Conservation (phyloP, 2,797 vertebrate genomes). For the Parauchenoglanis ngamensis region DNA sequence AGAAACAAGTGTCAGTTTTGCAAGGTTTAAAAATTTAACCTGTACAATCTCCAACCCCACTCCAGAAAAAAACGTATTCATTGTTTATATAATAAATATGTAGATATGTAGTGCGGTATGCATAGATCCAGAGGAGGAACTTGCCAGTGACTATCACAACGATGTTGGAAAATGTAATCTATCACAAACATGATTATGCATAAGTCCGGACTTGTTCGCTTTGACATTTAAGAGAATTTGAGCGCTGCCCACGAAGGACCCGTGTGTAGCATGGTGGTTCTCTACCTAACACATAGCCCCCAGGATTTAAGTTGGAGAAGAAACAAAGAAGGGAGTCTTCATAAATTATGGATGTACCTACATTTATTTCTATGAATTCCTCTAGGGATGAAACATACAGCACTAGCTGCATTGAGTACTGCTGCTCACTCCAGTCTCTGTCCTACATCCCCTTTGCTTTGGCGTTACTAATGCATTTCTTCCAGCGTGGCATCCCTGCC, state of each 20-base stretch:
- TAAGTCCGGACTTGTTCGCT: neutral
- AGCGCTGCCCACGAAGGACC: neutral
- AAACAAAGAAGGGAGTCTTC: conserved; percentile 53
- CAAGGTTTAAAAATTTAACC: neutral
- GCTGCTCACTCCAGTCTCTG: conserved; percentile 55
- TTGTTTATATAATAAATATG: neutral
- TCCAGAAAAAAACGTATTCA: neutral
- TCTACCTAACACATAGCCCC: conserved; percentile 28
- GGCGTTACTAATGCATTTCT: conserved; percentile 64
- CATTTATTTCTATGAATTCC: conserved; percentile 58
- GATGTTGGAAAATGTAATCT: neutral
- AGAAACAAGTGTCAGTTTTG: neutral
- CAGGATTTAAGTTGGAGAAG: conserved; percentile 41
- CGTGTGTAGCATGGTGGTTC: conserved; percentile 19
- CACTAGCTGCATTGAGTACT: conserved; percentile 41
- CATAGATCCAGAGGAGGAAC: neutral
- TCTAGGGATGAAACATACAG: conserved; percentile 56
- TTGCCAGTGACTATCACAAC: neutral
- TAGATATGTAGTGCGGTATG: neutral
- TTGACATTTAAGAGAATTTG: neutral
- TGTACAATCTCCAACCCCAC: neutral
- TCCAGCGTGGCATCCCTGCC: conserved; percentile 55
- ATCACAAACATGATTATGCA: neutral
- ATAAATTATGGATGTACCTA: conserved; percentile 68
- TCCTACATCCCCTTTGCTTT: conserved; percentile 57